phyloP scores from a whole-genome alignment of 2,113 vertebrate genomes.

The Cyrtonyx montezumae region DNA sequence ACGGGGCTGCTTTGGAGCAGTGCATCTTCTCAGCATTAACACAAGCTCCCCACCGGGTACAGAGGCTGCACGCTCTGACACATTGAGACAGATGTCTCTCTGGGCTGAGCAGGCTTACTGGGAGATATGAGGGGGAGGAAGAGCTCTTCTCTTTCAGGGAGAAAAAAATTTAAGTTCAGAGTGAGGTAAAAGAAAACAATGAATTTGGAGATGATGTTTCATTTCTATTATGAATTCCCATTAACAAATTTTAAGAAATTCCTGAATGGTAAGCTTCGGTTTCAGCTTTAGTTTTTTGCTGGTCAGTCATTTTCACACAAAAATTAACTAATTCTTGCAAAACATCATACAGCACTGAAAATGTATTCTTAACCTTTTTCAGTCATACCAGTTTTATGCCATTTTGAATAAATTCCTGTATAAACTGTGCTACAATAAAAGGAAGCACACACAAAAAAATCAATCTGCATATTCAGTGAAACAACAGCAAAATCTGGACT shows the following conservation, averaged over 20 bases:
- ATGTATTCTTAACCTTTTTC: neutral
- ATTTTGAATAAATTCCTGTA: neutral
- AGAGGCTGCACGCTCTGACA: neutral
- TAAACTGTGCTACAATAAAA: neutral
- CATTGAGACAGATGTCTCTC: neutral
- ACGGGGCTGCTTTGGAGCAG: neutral
- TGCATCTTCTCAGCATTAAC: neutral
- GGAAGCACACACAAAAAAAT: neutral
- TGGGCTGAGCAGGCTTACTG: neutral
- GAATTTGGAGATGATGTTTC: neutral
- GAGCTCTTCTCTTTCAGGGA: neutral
- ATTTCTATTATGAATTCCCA: neutral
- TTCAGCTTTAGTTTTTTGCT: neutral
- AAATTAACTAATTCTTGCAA: neutral
- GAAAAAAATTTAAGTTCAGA: neutral
- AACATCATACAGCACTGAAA: neutral
- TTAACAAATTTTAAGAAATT: neutral
- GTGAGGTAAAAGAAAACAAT: neutral
- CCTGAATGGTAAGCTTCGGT: neutral
- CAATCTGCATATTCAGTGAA: neutral
- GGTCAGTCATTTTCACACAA: neutral
- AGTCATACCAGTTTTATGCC: neutral
- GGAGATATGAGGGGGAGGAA: neutral
- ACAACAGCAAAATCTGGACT: neutral
- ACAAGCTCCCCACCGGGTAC: neutral